Conservation (phyloP, 1,140 invertebrate genomes). For the Hestina assimilis region DNA sequence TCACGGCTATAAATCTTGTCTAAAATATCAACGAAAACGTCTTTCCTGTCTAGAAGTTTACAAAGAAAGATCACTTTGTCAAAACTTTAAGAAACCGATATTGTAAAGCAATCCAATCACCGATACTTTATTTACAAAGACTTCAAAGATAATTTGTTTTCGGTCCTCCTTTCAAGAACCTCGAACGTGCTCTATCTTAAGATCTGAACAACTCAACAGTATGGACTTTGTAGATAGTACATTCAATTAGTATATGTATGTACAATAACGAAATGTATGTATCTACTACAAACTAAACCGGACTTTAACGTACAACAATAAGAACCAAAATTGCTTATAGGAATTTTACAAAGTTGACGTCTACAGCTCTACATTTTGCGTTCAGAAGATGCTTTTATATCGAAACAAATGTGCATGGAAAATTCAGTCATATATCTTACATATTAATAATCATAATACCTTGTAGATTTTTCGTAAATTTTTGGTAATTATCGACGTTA, state of each 20-base stretch:
- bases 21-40: not conserved
- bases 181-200: constrained; percentile 24
- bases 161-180: constrained; percentile 6
- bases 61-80: not conserved
- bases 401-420: not conserved
- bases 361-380: not conserved
- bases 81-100: not conserved
- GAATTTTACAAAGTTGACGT: not conserved
- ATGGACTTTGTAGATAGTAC: constrained; percentile 16
- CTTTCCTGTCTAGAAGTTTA: not conserved
- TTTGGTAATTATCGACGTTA: constrained; percentile 6
- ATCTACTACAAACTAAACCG: not conserved
- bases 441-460: not conserved
- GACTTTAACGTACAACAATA: not conserved
- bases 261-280: constrained; percentile 6
- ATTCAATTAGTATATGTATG: constrained; percentile 29
- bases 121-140: constrained; percentile 15
- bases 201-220: constrained; percentile 21
- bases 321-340: not conserved
- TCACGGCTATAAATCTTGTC: no score
- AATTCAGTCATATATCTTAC: not conserved
- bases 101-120: constrained; percentile 3
- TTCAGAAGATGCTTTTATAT: not conserved
- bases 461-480: not conserved
- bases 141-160: constrained; percentile 28